Evolutionary conservation across 2,888 invertebrate species (phyloP).

Genomic region (Lamellibrachia satsuma): DNA sequence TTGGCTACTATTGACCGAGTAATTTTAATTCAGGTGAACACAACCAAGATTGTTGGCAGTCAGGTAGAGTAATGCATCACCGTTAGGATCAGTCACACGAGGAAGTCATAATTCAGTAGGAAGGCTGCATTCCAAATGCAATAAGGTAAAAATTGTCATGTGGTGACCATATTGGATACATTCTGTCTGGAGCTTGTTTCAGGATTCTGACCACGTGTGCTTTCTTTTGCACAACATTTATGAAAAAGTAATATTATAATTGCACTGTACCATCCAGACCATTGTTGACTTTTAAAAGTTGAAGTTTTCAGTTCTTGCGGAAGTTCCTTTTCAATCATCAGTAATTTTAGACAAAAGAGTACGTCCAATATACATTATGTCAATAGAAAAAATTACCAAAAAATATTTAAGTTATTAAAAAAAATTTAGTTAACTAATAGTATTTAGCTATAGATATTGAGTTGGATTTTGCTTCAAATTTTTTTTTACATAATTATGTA

Average conservation of each 20-base stretch:
- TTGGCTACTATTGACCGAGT: background rate
- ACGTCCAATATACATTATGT: too few species aligned
- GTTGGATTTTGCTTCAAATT: too few species aligned
- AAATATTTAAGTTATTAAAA: too few species aligned
- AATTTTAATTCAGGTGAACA: background rate
- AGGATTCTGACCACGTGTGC: background rate
- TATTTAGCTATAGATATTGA: too few species aligned
- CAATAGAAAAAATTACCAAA: too few species aligned
- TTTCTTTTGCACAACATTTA: background rate
- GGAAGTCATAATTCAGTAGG: background rate
- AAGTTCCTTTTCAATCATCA: too few species aligned
- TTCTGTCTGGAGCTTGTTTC: background rate
- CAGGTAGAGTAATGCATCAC: background rate
- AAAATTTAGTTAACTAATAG: too few species aligned
- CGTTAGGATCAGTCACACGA: background rate
- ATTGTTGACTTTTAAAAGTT: background rate
- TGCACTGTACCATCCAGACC: background rate
- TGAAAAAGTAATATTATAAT: background rate
- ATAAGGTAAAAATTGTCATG: background rate
- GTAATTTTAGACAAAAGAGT: too few species aligned
- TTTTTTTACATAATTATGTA: too few species aligned
- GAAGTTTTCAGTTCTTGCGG: background rate
- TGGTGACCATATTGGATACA: background rate
- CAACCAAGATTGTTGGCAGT: background rate
- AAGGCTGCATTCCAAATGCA: background rate